These are phyloP conservation scores for Gibbula magus DNA, from an alignment of 2,888 invertebrate species.

Conservation along the genomic window DNA sequence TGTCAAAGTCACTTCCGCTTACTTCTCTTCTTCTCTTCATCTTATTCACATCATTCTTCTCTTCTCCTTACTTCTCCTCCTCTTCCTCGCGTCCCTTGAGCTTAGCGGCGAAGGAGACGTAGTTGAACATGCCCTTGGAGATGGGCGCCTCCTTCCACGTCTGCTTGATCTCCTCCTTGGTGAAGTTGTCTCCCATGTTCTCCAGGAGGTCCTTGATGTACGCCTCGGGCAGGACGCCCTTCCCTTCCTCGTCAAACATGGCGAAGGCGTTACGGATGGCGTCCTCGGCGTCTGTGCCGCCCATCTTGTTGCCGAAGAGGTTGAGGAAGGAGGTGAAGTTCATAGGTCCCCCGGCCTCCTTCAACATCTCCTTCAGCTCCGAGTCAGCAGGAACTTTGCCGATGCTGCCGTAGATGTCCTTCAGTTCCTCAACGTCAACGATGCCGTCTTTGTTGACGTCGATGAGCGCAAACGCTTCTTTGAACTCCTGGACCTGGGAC, in stretches of 20 bases:
- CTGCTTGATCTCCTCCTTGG: constrained; percentile 72
- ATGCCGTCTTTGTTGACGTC: constrained; percentile 78
- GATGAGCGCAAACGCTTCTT: constrained; percentile 77
- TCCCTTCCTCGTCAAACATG: constrained; percentile 76
- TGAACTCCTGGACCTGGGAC: constrained; percentile 24
- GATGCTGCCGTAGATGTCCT: constrained; percentile 77
- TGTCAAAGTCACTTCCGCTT: too few species aligned
- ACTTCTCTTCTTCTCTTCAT: too few species aligned
- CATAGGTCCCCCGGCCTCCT: constrained; percentile 71
- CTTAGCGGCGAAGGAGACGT: constrained; percentile 75
- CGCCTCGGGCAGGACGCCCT: constrained; percentile 75
- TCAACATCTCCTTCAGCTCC: constrained; percentile 71
- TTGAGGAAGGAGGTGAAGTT: constrained; percentile 75
- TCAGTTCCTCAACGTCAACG: constrained; percentile 76
- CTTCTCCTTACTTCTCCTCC: constrained; percentile 44
- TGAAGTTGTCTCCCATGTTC: constrained; percentile 74
- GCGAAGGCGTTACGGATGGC: constrained; percentile 76
- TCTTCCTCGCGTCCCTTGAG: constrained; percentile 77
- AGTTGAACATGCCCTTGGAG: constrained; percentile 76
- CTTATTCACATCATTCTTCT: too few species aligned
- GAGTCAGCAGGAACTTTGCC: constrained; percentile 70
- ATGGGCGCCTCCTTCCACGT: constrained; percentile 76
- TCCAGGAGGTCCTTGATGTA: constrained; percentile 74
- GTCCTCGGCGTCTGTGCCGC: constrained; percentile 76
- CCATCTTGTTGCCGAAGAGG: constrained; percentile 74